Base-by-base conservation (phyloP, 1,140 invertebrate genomes). In the Drosophila littoralis region DNA sequence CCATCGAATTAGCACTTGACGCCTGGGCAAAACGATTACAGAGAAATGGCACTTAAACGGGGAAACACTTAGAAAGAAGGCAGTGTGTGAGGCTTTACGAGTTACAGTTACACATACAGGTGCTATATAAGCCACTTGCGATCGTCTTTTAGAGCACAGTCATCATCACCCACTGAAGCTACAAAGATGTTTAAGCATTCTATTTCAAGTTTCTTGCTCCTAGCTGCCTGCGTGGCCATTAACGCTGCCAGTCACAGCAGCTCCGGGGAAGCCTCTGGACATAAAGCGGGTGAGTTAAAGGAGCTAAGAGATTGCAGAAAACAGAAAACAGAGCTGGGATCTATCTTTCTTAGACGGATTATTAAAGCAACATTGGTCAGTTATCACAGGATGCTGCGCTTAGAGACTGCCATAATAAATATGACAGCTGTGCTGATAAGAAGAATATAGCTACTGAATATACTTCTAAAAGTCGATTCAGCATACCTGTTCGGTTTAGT, bases 91-190 rank as follows among this genome's bases (percentile, higher is more conserved):
- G 22, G 17, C 1, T 3, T 5, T 15, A 13, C 54, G 38, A 10
- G 17, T 36, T 10, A 51, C 36, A 15, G 2, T 33, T 5, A 2
- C 17, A 45, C 17, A 42, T 15, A 12, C 9, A 51, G n/a, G 4
- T 43, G 28, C 36, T 88, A 85, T 85, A 86, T 55, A 85, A 81
- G n/a, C 12, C 33, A 43, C 17, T 36, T 48, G 28, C 10, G 7
- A 7, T 7, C 15, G 32, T 22, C 32, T 10, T 2, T 12, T 6
- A 15, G 40, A 71, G 52, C 68, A 77, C 67, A 85, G 79, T 85
- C 75, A 67, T 7, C 50, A 67, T 7, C 42, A 40, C 1, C 17
- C 40, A 17, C 46, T 61, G 64, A 74, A 81, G 57, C 45, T 46
- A n/a, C 1, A 4, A 40, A 75, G 50, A 68, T 48, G 66, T 17